Evolutionary conservation across 2,888 invertebrate genomes (phyloP).

Genomic region (Macaria notata): DNA sequence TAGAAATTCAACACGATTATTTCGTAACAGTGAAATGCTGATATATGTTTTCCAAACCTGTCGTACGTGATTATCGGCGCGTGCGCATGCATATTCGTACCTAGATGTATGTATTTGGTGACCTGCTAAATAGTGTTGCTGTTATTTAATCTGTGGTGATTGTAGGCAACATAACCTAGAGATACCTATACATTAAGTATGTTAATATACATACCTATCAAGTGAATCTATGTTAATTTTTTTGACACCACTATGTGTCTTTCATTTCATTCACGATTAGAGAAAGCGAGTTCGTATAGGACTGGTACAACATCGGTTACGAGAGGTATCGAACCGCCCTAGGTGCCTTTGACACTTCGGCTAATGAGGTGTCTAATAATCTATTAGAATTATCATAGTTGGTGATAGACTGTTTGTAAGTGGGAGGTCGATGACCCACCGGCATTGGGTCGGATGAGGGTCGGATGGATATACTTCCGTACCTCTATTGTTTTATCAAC

Average conservation of each 20-base stretch:
- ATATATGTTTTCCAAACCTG: conserved; percentile 7
- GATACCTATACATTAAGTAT: too few relatives aligned
- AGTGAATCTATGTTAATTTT: too few relatives aligned
- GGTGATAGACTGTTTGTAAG: conserved; percentile 13
- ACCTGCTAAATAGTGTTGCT: background rate
- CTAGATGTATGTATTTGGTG: conserved; percentile 4
- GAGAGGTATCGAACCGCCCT: too few relatives aligned
- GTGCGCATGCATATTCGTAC: conserved; percentile 21
- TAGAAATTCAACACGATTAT: conserved; percentile 11
- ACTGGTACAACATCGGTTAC: too few relatives aligned
- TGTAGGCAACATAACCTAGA: too few relatives aligned
- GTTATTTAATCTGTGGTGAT: conserved; percentile 2
- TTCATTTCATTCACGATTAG: too few relatives aligned
- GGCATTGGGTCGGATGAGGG: conserved; percentile 19
- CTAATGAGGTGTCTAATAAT: too few relatives aligned
- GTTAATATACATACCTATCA: too few relatives aligned
- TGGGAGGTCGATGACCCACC: conserved; percentile 18
- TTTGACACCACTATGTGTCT: too few relatives aligned
- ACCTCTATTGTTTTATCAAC: conserved; percentile 24
- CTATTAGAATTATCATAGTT: too few relatives aligned
- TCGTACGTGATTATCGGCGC: conserved; percentile 28
- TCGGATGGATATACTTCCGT: conserved; percentile 18
- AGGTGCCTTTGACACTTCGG: too few relatives aligned
- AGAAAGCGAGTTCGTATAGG: too few relatives aligned
- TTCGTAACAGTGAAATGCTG: conserved; percentile 22